These are phyloP conservation scores for Romanogobio albipinnatus DNA, from an alignment of 2,113 vertebrate species.

Conservation along the genomic window DNA sequence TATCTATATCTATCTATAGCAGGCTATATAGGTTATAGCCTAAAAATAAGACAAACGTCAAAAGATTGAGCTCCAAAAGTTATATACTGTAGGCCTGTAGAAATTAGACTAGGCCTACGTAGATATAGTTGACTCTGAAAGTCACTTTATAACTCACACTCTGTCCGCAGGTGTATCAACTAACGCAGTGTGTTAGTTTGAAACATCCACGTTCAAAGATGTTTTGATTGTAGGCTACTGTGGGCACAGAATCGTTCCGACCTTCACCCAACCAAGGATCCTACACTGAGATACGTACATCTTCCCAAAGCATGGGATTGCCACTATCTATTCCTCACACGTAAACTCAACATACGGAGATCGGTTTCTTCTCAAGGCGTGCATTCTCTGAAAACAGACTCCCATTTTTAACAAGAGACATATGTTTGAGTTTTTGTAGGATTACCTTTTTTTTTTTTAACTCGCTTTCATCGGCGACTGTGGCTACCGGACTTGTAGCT, in stretches of 20 bases:
- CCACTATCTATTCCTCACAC: slow-evolving; percentile 32
- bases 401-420: slow-evolving; percentile 54
- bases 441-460: slow-evolving; percentile 49
- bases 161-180: background rate
- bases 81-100: no score
- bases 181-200: background rate
- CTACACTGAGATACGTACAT: background rate
- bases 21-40: no score
- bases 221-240: background rate
- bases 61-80: background rate
- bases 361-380: slow-evolving; percentile 49
- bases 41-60: no score
- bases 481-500: slow-evolving; percentile 40
- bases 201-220: background rate
- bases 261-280: slow-evolving; percentile 2
- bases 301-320: background rate
- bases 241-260: background rate
- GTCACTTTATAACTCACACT: background rate
- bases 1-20: no score
- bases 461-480: slow-evolving; percentile 2
- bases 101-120: no score
- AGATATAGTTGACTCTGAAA: background rate
- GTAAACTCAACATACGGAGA: slow-evolving; percentile 35
- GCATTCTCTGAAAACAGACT: slow-evolving; percentile 53
- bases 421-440: slow-evolving; percentile 48